Conservation (phyloP, 35 echinoderm and acorn worm genomes). For the Hemicentrotus pulcherrimus region DNA sequence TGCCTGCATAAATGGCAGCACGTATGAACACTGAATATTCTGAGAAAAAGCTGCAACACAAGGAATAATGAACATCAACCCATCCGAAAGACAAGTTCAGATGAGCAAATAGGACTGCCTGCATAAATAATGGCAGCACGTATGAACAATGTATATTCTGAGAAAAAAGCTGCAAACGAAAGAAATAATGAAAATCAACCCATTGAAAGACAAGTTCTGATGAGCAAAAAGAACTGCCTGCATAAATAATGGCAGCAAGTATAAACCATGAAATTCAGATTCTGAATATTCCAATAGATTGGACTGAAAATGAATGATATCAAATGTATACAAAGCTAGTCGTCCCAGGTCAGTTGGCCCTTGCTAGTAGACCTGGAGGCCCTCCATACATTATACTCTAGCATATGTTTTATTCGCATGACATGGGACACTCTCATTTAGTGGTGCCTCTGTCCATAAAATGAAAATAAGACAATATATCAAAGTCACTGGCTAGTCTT, state of each 20-base stretch:
- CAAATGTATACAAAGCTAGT: neutral
- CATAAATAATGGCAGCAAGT: neutral
- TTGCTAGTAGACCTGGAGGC: neutral
- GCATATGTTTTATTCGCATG: neutral
- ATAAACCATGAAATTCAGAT: neutral
- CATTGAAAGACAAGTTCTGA: neutral
- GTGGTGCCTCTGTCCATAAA: neutral
- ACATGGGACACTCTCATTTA: slow-evolving; percentile 2
- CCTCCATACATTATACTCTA: neutral
- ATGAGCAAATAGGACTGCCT: no score
- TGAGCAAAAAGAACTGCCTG: neutral
- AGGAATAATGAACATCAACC: neutral
- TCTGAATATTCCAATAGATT: neutral
- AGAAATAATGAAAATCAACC: neutral
- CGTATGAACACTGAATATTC: no score
- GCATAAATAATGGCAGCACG: neutral
- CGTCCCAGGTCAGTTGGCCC: neutral
- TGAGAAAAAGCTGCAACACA: neutral
- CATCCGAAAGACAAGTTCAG: neutral
- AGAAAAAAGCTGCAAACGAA: neutral
- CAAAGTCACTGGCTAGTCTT: neutral
- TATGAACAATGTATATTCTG: neutral
- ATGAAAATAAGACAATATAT: slow-evolving; percentile 7
- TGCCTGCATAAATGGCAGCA: no score
- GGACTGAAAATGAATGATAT: neutral